Evolutionary conservation across 2,797 vertebrate species (phyloP).

Genomic region (Enteromius mattozi): DNA sequence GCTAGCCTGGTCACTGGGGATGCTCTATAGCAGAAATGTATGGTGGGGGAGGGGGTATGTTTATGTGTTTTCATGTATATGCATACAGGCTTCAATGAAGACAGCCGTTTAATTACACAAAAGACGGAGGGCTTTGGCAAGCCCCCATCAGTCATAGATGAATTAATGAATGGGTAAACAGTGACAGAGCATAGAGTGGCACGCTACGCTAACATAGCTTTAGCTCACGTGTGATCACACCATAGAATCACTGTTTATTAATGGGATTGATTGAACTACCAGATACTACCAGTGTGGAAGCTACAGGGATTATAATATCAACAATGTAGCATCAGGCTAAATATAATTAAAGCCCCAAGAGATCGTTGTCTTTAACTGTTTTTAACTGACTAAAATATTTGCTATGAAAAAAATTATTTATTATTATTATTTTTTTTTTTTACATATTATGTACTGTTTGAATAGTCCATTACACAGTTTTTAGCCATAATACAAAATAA

Average conservation of each 20-base stretch:
- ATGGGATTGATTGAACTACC: slow-evolving; percentile 59
- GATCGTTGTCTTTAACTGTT: background rate
- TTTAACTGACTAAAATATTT: background rate
- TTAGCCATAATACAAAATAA: background rate
- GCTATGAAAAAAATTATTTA: background rate
- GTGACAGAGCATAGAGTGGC: slow-evolving; percentile 41
- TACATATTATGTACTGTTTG: background rate
- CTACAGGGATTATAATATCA: background rate
- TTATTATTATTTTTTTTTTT: too few species aligned
- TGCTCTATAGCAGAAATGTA: slow-evolving; percentile 33
- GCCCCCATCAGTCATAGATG: slow-evolving; percentile 66
- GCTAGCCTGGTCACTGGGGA: slow-evolving; percentile 57
- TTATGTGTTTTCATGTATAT: slow-evolving; percentile 31
- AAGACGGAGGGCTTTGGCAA: slow-evolving; percentile 64
- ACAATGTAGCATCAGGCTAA: background rate
- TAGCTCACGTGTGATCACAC: slow-evolving; percentile 25
- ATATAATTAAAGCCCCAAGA: background rate
- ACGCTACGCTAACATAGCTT: slow-evolving; percentile 9
- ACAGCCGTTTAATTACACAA: slow-evolving; percentile 70
- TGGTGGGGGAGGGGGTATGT: background rate
- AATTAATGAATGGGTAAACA: slow-evolving; percentile 75
- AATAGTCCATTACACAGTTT: background rate
- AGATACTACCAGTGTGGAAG: slow-evolving; percentile 17
- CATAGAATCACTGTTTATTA: slow-evolving; percentile 57
- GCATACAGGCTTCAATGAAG: slow-evolving; percentile 51